A percentile compares a stretch with the other conserved stretches of the same genome.
Evolutionary conservation across 1,140 invertebrate species (phyloP).

Genomic region (Drosophila novamexicana): DNA sequence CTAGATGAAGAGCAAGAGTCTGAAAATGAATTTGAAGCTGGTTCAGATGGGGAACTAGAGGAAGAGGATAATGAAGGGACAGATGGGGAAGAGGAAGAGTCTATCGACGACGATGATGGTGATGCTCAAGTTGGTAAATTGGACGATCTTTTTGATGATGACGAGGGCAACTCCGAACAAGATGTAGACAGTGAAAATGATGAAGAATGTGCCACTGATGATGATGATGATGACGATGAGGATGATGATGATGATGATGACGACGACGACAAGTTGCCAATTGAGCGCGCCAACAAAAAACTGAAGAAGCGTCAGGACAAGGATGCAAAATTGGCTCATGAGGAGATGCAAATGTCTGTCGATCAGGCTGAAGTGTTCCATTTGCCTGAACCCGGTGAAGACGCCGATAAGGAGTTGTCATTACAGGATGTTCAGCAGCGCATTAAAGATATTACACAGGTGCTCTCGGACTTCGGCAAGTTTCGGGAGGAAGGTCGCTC

Average conservation of each 20-base stretch:
- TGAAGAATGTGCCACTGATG: constrained; percentile 8
- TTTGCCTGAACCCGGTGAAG: constrained; percentile 90
- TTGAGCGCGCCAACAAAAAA: constrained; percentile 94
- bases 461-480: constrained; percentile 95
- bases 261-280: constrained; percentile 90
- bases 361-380: constrained; percentile 90
- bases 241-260: constrained; percentile 83
- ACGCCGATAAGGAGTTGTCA: constrained; percentile 89
- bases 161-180: constrained; percentile 62
- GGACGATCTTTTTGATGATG: constrained; percentile 72
- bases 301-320: constrained; percentile 90
- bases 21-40: constrained; percentile 41
- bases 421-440: constrained; percentile 94
- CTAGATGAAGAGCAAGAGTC: constrained; percentile 47
- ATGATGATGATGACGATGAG: constrained; percentile 61
- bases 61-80: constrained; percentile 59
- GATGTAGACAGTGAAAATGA: constrained; percentile 68
- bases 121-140: constrained; percentile 68
- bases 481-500: constrained; percentile 90
- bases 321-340: constrained; percentile 91
- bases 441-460: constrained; percentile 94
- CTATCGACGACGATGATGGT: constrained; percentile 53
- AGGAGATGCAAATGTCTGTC: constrained; percentile 92
- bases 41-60: constrained; percentile 42
- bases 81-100: constrained; percentile 64